Conservation (phyloP, 2,797 vertebrate species). For the Phrynocephalus guinanensis region DNA sequence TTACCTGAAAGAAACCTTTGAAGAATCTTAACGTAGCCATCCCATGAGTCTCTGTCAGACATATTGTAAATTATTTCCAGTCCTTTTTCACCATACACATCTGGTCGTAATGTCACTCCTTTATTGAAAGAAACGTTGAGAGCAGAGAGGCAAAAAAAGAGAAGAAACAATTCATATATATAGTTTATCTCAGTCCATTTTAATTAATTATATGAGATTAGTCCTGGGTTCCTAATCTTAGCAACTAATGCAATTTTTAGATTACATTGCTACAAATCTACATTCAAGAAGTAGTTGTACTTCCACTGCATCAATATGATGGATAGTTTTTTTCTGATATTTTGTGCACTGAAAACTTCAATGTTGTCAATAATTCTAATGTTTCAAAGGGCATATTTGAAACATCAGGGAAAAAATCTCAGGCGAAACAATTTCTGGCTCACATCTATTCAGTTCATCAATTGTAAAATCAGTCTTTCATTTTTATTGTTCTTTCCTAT, state of each 20-base stretch:
- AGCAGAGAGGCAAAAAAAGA: background rate
- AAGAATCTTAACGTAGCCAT: constrained; percentile 76
- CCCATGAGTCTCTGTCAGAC: constrained; percentile 81
- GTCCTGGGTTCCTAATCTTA: background rate
- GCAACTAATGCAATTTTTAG: background rate
- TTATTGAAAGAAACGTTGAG: constrained; percentile 2
- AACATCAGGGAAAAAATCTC: background rate
- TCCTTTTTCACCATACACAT: constrained; percentile 82
- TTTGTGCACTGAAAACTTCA: background rate
- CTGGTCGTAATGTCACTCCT: constrained; percentile 90
- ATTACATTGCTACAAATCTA: constrained; percentile 5
- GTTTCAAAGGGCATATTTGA: background rate
- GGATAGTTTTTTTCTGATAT: background rate
- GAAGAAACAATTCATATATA: constrained; percentile 23
- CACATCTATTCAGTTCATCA: background rate
- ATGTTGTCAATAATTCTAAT: background rate
- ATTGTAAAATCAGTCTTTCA: background rate
- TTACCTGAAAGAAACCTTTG: constrained; percentile 82
- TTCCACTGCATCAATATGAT: background rate
- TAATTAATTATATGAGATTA: fast-evolving
- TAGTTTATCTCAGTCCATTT: constrained; percentile 3
- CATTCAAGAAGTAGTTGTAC: background rate
- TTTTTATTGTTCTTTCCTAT: background rate
- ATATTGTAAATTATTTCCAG: constrained; percentile 85
- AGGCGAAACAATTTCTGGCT: background rate